Base-by-base conservation (phyloP, 2,797 vertebrate species). In the Carapus acus region DNA sequence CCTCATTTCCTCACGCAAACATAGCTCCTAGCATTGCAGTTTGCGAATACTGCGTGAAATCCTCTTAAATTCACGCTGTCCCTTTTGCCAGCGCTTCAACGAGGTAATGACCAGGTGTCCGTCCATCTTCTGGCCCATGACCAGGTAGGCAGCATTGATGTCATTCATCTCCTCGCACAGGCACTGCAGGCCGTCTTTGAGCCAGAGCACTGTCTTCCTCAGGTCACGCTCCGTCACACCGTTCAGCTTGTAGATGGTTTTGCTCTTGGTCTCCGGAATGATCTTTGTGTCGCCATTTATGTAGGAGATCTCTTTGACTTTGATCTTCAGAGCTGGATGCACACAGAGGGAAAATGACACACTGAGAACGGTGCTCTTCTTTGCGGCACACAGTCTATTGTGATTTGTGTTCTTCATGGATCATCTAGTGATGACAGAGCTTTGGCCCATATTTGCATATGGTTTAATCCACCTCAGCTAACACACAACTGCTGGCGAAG, bases 251-350 rank as follows among this genome's bases (percentile, higher is more conserved):
- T 98, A 99, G 69, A 98, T 93, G 77, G 92, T 94, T 80, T 94
- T 98, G 86, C 92, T 96, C 86, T 98, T 98, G 77, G 88, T 90
- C 84, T 98, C 95, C 0, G 96, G 93, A 58, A 94, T 91, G 77
- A 99, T 97, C 75, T 94, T 98, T 74, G 95, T 97, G 83, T 99
- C 94, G 4, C 94, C 91, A 66, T 97, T 95, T 85, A 94, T 91
- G 87, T 99, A 97, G 60, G 92, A 91, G 81, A 99, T 96, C 87
- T 98, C 96, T 83, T 99, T 98, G 51, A 99, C 94, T 89, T 97
- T 97, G 87, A 99, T 98, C 86, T 97, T 99, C 78, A 99, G 83
- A 41, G 93, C 95, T 99, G 71, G 0, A 29, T 24, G 9, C 7
- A 34, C 48, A 7, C 3, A 57, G 33, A 27, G 58, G 72, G 15